Conservation (phyloP, 2,113 vertebrate species). For the Cololabis saira region DNA sequence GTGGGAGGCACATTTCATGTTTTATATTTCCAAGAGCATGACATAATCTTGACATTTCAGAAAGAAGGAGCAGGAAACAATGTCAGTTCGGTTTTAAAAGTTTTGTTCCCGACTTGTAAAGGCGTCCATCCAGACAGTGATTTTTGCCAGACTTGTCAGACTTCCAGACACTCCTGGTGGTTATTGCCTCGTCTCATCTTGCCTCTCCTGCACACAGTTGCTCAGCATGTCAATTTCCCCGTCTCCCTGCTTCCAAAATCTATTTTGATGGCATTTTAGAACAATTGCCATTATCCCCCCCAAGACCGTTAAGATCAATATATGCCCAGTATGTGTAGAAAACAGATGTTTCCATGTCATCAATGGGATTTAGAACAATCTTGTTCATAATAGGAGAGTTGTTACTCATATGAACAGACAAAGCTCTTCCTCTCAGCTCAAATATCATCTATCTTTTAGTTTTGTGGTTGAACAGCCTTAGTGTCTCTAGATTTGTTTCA, state of each 20-base stretch:
- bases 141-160: not conserved
- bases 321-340: not conserved
- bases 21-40: not conserved
- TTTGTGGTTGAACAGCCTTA: not conserved
- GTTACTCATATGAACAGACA: not conserved
- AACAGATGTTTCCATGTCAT: not conserved
- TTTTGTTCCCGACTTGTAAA: not conserved
- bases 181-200: not conserved
- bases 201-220: rapidly evolving
- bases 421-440: not conserved
- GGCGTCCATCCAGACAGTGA: not conserved
- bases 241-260: not conserved
- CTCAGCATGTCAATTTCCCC: not conserved
- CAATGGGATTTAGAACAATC: not conserved
- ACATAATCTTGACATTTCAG: not conserved
- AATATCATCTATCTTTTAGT: not conserved
- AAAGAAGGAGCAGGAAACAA: not conserved
- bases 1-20: not conserved
- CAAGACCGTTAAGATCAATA: no score
- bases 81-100: not conserved
- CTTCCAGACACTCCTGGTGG: no score
- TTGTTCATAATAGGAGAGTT: not conserved
- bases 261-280: not conserved
- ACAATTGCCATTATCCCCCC: no score
- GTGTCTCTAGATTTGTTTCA: not conserved